These are phyloP conservation scores for Panthera tigris DNA, from an alignment of 2,113 vertebrate species.

Conservation along the genomic window DNA sequence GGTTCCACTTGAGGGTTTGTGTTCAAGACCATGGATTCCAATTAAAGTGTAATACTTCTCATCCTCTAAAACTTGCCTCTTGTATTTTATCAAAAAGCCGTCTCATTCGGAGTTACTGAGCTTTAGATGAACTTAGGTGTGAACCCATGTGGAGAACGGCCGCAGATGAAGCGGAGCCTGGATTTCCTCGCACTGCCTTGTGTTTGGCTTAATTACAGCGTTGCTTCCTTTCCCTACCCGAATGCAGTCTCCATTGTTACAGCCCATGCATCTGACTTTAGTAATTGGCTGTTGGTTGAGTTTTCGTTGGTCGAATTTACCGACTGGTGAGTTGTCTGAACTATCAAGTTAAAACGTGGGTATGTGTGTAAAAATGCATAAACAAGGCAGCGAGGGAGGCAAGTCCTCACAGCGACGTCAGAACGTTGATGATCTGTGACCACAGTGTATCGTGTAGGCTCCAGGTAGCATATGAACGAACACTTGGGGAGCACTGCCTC, in stretches of 20 bases:
- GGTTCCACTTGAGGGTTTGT: background rate
- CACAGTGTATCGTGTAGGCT: background rate
- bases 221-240: background rate
- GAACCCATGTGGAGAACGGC: background rate
- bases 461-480: background rate
- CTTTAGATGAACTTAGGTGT: background rate
- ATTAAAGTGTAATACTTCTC: background rate
- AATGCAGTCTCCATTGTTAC: background rate
- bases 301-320: background rate
- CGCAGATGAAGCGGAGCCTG: background rate
- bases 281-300: background rate
- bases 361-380: background rate
- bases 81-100: background rate
- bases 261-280: background rate
- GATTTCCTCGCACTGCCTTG: background rate
- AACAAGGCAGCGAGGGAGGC: background rate
- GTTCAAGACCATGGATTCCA: conserved; percentile 5
- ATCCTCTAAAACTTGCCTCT: background rate
- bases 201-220: background rate
- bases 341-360: background rate
- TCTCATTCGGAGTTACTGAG: background rate
- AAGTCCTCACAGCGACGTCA: background rate
- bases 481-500: background rate
- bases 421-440: background rate
- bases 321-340: background rate